Base-by-base conservation (phyloP, 2,797 vertebrate species). In the Clarias platycephalus region DNA sequence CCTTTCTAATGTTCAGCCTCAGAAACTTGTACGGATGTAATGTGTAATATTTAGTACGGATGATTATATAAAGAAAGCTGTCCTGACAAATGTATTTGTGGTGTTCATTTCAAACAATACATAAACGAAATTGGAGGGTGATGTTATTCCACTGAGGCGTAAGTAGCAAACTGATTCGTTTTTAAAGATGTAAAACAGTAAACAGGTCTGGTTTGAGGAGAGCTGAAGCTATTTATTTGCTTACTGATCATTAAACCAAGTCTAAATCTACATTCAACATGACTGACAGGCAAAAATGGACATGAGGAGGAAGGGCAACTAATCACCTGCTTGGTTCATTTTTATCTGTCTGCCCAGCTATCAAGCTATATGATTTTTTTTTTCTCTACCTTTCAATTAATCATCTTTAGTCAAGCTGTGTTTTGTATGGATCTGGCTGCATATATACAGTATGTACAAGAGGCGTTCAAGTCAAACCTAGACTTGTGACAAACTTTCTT, bases 31-130 rank as follows among this genome's bases (percentile, higher is more conserved):
- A 44, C 26, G 72, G 62, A 80, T 64, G 57, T 4, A 72, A 68
- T 72, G 37, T 82, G 10, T 84, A 70, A 53, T 8, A 22, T 83
- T 80, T 84, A 60, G 63, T 80, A 84, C 53, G 2, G 44, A 31
- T 26, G 22, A 40, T 66, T 22, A 70, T 8, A 31, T 34, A 40
- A 64, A 81, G 20, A 70, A 28, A 15, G 18, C 28, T 34, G 4
- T 5, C 13, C 28, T 58, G 28, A 76, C 8, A 20, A 57, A 26
- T 53, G 24, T 75, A 34, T 76, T 2, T 76, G 22, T 76, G 74
- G 12, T 28, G 71, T 75, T 34, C 0, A 34, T 58, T 31, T 58
- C 9, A 58, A 58, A 22, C 1, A 2, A 76, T 26, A 72, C 7
- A 5, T 2, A 74, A 16, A 8, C 31, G 2, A 8, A 16, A 74